Percentiles rank a stretch among this genome's conserved stretches.
Conservation (phyloP, 2,797 vertebrate species). For the Liparis tanakae region DNA sequence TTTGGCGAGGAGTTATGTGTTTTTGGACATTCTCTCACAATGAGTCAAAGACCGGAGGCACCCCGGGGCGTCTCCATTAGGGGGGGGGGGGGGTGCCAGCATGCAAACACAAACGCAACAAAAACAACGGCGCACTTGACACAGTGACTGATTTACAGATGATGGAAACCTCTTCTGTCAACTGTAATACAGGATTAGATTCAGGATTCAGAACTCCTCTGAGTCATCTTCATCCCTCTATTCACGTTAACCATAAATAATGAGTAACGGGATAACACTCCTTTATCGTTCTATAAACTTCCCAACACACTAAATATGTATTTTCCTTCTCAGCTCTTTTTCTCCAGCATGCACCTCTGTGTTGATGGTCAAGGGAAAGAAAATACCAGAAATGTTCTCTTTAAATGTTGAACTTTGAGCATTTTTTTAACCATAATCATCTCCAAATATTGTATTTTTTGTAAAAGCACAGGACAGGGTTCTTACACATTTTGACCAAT, state of each 20-base stretch:
- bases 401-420: constrained; percentile 15
- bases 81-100: no score
- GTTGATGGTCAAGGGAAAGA: no score
- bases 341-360: constrained; percentile 3
- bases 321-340: constrained; percentile 13
- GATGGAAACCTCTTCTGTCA: constrained; percentile 29
- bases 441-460: constrained; percentile 11
- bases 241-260: not conserved
- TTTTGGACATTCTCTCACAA: constrained; percentile 68
- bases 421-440: not conserved
- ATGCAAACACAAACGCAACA: constrained; percentile 35
- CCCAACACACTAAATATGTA: not conserved
- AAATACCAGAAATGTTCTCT: not conserved
- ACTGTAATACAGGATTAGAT: constrained; percentile 29
- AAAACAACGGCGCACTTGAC: constrained; percentile 10
- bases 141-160: constrained; percentile 47
- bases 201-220: no score
- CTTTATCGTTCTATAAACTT: constrained; percentile 17
- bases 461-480: no score
- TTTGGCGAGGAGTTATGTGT: constrained; percentile 66
- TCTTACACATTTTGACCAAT: no score
- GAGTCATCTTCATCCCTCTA: constrained; percentile 38
- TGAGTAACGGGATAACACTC: constrained; percentile 13
- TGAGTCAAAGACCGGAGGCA: constrained; percentile 60
- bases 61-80: constrained; percentile 54